Evolutionary conservation across 2,797 vertebrate genomes (phyloP).

Genomic region (Rhabdomys pumilio): DNA sequence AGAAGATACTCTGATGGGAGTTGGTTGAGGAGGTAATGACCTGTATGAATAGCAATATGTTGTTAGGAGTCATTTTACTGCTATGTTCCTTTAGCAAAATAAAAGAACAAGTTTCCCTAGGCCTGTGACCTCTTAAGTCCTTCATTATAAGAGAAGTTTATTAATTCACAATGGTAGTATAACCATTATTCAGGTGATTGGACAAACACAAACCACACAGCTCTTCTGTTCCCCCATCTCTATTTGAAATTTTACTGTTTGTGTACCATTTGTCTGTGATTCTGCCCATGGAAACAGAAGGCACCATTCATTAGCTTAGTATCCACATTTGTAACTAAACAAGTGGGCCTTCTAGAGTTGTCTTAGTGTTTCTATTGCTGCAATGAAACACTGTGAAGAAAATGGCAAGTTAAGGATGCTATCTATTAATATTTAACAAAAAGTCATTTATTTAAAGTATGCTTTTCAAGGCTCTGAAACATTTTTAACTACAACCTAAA

Average conservation of each 20-base stretch:
- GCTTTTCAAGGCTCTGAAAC: not conserved
- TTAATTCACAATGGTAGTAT: not conserved
- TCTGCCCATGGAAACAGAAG: constrained; percentile 16
- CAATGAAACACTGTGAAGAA: not conserved
- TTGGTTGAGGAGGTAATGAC: not conserved
- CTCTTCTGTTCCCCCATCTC: not conserved
- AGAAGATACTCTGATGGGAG: not conserved
- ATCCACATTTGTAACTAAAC: constrained; percentile 35
- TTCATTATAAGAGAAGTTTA: constrained; percentile 34
- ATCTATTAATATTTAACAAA: not conserved
- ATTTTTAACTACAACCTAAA: not conserved
- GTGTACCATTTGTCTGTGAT: constrained; percentile 10
- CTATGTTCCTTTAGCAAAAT: not conserved
- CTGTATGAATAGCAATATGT: not conserved
- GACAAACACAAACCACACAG: constrained; percentile 21
- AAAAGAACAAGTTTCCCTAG: not conserved
- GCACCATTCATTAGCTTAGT: constrained; percentile 16
- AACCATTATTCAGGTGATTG: constrained; percentile 31
- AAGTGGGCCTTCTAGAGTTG: not conserved
- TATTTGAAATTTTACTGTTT: constrained; percentile 69
- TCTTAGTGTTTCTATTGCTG: not conserved
- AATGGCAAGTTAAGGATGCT: not conserved
- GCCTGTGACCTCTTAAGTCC: not conserved
- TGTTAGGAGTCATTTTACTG: not conserved
- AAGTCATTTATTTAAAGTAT: not conserved